phyloP scores from a whole-genome alignment of 2,113 vertebrate genomes.

The Clarias magur region DNA sequence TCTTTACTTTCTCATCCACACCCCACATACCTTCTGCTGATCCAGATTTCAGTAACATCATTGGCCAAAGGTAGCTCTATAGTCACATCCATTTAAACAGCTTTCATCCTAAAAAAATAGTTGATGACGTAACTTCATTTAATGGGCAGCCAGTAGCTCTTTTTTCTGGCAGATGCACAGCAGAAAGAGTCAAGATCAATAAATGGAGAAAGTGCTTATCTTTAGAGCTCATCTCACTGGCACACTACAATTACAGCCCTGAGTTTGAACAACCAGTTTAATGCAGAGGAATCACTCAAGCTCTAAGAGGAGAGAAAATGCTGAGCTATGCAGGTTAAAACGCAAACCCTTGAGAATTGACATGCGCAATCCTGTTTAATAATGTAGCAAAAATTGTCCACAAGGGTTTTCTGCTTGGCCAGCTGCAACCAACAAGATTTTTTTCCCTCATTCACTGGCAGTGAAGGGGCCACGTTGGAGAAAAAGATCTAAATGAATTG shows the following conservation, averaged over 20 bases:
- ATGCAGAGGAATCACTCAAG: constrained; percentile 56
- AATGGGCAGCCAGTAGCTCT: constrained; percentile 3
- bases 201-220: constrained; percentile 68
- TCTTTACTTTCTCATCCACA: not conserved
- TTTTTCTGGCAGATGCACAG: constrained; percentile 57
- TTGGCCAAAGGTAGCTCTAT: constrained; percentile 2
- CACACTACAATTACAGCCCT: constrained; percentile 62
- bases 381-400: constrained; percentile 14
- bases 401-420: not conserved
- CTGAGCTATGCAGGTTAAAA: constrained; percentile 32
- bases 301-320: constrained; percentile 3
- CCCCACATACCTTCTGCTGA: not conserved
- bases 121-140: constrained; percentile 33
- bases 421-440: constrained; percentile 7
- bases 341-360: constrained; percentile 12
- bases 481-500: constrained; percentile 49
- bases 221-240: constrained; percentile 55
- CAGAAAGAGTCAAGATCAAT: constrained; percentile 56
- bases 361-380: not conserved
- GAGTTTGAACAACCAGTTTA: constrained; percentile 58
- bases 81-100: constrained; percentile 24
- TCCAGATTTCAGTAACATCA: not conserved
- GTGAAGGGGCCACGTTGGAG: constrained; percentile 38
- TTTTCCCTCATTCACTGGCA: constrained; percentile 32
- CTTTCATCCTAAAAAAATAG: constrained; percentile 21